Evolutionary conservation across 2,113 vertebrate species (phyloP), one percentile per base, ranked within the genome.

Genomic region (Oceanites oceanicus): DNA sequence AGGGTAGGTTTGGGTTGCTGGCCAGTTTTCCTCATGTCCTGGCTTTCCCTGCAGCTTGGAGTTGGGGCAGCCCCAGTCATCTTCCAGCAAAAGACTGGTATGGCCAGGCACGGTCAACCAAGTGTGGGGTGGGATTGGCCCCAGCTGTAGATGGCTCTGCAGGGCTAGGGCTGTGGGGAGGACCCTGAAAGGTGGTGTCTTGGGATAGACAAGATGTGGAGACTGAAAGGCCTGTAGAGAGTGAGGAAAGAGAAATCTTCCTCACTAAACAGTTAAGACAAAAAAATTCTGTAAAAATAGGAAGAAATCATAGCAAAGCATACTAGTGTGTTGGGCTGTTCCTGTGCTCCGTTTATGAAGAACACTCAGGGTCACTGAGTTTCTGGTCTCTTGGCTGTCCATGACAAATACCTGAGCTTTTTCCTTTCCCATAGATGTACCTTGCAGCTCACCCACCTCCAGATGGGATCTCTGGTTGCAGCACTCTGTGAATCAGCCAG

Each of bases 1-100:
- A 38, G 92, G 66, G 81, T 73, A 83, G 87, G 74, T 85, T 82
- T 82, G 92, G 77, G 84, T 73, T 95, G 62, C 86, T 96, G 88
- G 92, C 95, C 92, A 15, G 29, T 49, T 96, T 89, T 71, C 63
- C 71, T 75, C 13, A 1, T 73, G 89, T 79, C 93, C 95, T 61
- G 84, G 50, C 75, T 85, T 91, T 82, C 84, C 91, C 88, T 83
- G 77, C 6, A 79, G 63, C 91, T 44, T 15, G 45, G 84, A 65
- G 53, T 58, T 62, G 44, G 82, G 74, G 74, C 66, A 94, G 80
- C 12, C n/a, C 65, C 0, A 0, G 67, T 50, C 67, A 34, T 9
- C 58, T 58, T 87, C 62, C 77, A 79, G 77, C 13, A 8, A 42
- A 91, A 79, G 89, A 29, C 75, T 34, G 44, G 32, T 21, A 3